Conservation (phyloP, 2,113 vertebrate species). For the Perccottus glenii region DNA sequence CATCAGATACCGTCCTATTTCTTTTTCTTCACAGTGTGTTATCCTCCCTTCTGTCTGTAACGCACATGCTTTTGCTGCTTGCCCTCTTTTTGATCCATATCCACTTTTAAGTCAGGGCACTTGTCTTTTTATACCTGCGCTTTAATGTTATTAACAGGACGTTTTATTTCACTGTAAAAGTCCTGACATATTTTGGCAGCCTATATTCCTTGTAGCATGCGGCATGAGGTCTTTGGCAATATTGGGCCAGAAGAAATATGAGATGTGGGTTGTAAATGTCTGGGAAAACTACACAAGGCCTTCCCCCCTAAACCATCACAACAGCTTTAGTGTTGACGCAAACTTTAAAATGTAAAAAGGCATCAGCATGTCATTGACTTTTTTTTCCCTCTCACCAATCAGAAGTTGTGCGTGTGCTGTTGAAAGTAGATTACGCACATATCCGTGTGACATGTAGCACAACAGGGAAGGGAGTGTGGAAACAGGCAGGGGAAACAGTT, state of each 20-base stretch:
- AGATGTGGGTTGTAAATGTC: conserved; percentile 70
- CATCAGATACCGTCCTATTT: conserved; percentile 52
- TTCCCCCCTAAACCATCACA: conserved; percentile 48
- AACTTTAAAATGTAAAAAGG: conserved; percentile 48
- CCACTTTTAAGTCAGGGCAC: conserved; percentile 35
- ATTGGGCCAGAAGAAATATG: conserved; percentile 64
- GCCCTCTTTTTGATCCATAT: conserved; percentile 47
- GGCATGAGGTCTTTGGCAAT: conserved; percentile 63
- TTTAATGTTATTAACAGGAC: conserved; percentile 69
- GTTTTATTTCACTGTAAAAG: conserved; percentile 73
- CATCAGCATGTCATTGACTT: conserved; percentile 45
- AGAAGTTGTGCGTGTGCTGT: conserved; percentile 49
- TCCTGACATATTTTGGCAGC: conserved; percentile 59
- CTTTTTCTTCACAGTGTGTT: conserved; percentile 22
- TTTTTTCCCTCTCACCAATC: conserved; percentile 27
- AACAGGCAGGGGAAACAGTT: conserved; percentile 50
- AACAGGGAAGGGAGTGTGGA: conserved; percentile 7
- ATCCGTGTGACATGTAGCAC: not conserved
- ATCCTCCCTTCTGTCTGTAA: conserved; percentile 41
- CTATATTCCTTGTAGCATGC: conserved; percentile 29
- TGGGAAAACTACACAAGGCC: conserved; percentile 57
- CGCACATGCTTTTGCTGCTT: conserved; percentile 39
- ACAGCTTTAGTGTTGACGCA: conserved; percentile 18
- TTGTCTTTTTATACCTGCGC: conserved; percentile 44
- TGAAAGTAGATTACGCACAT: not conserved